Base-by-base conservation (phyloP, 1,140 invertebrate genomes). In the Araneus ventricosus region DNA sequence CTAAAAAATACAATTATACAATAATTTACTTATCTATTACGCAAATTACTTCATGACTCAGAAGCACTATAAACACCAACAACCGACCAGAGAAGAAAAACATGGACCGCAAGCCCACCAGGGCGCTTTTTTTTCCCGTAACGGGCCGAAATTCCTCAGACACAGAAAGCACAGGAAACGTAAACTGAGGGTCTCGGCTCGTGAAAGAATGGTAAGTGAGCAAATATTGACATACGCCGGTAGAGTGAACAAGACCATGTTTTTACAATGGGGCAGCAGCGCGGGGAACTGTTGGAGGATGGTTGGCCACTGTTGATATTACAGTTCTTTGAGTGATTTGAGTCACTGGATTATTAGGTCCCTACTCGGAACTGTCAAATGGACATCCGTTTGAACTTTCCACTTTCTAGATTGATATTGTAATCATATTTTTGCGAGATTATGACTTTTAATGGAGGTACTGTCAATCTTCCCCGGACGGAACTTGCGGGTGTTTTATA, bases 211-310 rank as follows among this genome's bases (percentile, higher is more conserved):
- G 34, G 30, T 70, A 67, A 88, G 87, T 67, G 61, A 88, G 70
- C 41, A 88, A 88, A 88, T 88, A 88, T 88, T 88, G 87, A 88
- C 87, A 67, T 45, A 88, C 63, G 87, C 87, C 24, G 27, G 34
- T 45, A 61, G 45, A 86, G 84, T 30, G 87, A 88, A 88, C 87
- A 87, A 27, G 57, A 61, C 34, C 87, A 37, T 88, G 63, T 88
- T 88, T 88, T 88, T 70, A 41, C 41, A 88, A 41, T 30, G 85
- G 85, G 52, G 57, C 1, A 5, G 17, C 4, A 59, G 30, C 1
- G 20, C 22, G 20, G 5, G n/a, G 37, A 70, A 70, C 6, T 22
- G 30, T 86, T 59, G 52, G 30, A 34, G 39, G 39, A 41, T 84
- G 80, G 41, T 52, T 84, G 80, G 80, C 34, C 17, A 24, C n/a